A percentile compares a stretch with the other conserved stretches of the same genome.
phyloP scores from a whole-genome alignment of 2,888 invertebrate genomes.

The Galerucella calmariensis region DNA sequence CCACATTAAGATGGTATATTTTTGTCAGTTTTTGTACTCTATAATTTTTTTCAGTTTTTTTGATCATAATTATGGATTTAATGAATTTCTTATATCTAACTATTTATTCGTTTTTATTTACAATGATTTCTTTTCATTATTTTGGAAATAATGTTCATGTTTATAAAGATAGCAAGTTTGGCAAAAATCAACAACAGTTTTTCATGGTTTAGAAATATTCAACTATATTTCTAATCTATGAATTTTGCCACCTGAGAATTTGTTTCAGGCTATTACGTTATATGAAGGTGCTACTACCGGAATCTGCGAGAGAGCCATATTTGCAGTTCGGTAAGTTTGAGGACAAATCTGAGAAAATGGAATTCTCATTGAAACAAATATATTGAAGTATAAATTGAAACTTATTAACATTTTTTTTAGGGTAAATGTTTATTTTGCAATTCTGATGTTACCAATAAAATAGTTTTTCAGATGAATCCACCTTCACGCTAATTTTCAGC shows the following conservation, averaged over 20 bases:
- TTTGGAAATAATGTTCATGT: background rate
- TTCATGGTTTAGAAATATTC: conserved; percentile 39
- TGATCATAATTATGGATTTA: too few relatives aligned
- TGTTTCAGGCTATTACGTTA: conserved; percentile 70
- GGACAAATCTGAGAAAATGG: conserved; percentile 11
- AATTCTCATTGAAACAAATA: background rate
- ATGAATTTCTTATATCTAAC: too few relatives aligned
- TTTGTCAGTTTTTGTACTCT: too few relatives aligned
- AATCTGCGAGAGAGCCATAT: conserved; percentile 47
- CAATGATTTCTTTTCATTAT: too few relatives aligned
- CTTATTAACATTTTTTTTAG: background rate
- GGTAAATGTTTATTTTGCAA: too few relatives aligned
- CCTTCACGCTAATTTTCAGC: too few relatives aligned
- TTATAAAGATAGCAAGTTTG: conserved; percentile 12
- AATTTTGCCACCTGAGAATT: conserved; percentile 71
- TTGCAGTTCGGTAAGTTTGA: conserved; percentile 48
- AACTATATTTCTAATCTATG: conserved; percentile 48
- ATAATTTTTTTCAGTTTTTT: too few relatives aligned
- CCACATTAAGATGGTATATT: too few relatives aligned
- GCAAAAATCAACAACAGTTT: conserved; percentile 14
- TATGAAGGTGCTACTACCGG: conserved; percentile 58
- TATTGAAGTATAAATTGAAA: conserved; percentile 6
- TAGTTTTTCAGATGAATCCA: too few relatives aligned
- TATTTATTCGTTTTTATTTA: too few relatives aligned
- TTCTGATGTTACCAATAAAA: too few relatives aligned